phyloP scores from a whole-genome alignment of 1,140 invertebrate genomes.

The Oedothorax gibbosus region DNA sequence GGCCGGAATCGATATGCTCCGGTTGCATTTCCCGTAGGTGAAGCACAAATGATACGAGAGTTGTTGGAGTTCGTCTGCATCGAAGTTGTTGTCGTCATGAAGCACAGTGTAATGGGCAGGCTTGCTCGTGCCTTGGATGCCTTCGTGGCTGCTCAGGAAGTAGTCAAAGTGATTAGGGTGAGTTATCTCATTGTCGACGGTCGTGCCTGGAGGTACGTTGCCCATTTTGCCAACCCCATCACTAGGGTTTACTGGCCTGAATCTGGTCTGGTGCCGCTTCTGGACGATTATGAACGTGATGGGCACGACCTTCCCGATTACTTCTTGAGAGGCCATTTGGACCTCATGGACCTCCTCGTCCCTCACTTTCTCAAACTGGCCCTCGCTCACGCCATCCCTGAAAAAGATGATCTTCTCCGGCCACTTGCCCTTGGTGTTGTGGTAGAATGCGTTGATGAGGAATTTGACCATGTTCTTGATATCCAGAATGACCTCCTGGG shows the following conservation, averaged over 20 bases:
- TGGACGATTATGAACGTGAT: constrained; percentile 64
- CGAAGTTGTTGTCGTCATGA: constrained; percentile 62
- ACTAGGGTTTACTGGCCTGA: constrained; percentile 61
- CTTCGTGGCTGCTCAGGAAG: constrained; percentile 79
- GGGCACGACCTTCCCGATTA: constrained; percentile 25
- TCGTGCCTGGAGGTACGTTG: constrained; percentile 86
- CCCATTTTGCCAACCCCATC: constrained; percentile 64
- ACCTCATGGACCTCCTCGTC: constrained; percentile 62
- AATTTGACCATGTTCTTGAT: constrained; percentile 75
- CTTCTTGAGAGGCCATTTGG: constrained; percentile 40
- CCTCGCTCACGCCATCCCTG: constrained; percentile 70
- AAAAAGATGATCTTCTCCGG: constrained; percentile 69
- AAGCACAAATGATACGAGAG: constrained; percentile 64
- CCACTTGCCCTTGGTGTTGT: constrained; percentile 45
- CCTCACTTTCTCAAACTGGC: constrained; percentile 68
- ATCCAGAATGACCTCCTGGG: constrained; percentile 66
- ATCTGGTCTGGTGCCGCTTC: constrained; percentile 62
- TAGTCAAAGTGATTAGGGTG: constrained; percentile 87
- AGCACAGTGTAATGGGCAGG: constrained; percentile 64
- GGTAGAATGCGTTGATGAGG: constrained; percentile 37
- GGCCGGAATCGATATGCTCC: constrained; percentile 64
- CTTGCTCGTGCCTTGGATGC: constrained; percentile 69
- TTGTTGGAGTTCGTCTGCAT: constrained; percentile 61
- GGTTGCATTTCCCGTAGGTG: constrained; percentile 60
- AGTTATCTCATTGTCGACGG: constrained; percentile 84